phyloP scores from a whole-genome alignment of 2,888 invertebrate species.

The Mythimna vitellina region DNA sequence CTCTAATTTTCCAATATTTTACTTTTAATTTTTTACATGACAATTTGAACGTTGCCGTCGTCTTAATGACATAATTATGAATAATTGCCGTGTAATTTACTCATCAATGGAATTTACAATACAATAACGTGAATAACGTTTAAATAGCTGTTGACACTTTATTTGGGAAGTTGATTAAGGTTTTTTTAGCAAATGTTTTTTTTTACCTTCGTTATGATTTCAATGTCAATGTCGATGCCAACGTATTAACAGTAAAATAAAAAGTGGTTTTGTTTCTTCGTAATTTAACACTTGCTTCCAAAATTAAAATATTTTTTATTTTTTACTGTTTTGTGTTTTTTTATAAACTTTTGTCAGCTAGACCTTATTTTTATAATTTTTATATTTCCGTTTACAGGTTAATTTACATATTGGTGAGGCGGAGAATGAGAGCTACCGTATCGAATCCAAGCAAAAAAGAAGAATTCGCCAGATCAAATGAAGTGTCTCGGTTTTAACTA shows the following conservation, averaged over 20 bases:
- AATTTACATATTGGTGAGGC: slow-evolving; percentile 78
- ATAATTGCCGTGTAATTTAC: background rate
- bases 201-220: background rate
- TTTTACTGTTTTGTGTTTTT: too few species aligned
- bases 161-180: slow-evolving; percentile 3
- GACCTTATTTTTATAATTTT: background rate
- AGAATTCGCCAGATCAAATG: slow-evolving; percentile 80
- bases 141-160: slow-evolving; percentile 2
- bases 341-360: background rate
- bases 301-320: too few species aligned
- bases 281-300: too few species aligned
- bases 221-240: background rate
- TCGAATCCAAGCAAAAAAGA: slow-evolving; percentile 76
- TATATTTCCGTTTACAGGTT: slow-evolving; percentile 71
- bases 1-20: background rate
- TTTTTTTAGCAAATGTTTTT: slow-evolving; percentile 7
- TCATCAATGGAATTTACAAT: background rate
- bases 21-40: too few species aligned
- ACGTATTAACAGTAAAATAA: background rate
- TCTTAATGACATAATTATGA: too few species aligned
- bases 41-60: too few species aligned
- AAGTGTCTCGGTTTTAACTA: slow-evolving; percentile 80
- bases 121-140: background rate
- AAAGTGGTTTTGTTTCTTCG: background rate
- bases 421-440: slow-evolving; percentile 69